Evolutionary conservation across 2,888 invertebrate species (phyloP), one percentile per base, ranked within the genome.

Genomic region (Vannuccia rotundouncinata): DNA sequence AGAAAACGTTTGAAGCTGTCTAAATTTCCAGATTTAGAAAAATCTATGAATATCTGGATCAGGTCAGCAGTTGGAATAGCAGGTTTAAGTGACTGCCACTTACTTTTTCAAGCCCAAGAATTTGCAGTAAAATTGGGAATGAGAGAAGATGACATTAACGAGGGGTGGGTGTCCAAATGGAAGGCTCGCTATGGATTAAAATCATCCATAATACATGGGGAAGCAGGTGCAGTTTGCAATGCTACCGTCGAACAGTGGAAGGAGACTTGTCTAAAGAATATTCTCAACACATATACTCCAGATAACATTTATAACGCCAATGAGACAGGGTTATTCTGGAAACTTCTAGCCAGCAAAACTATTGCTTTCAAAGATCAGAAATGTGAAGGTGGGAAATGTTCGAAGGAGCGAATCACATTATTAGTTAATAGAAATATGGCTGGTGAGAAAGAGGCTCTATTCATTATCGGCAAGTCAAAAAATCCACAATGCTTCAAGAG

Each of bases 341-440:
- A 75, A 75, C 25, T 75, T n/a, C 76, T 75, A 5, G 76, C 76
- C 30, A 75, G 22, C 76, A 75, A 75, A n/a, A 75, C 76, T 28
- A 75, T 75, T n/a, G 29, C 76, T 5, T 75, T 75, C 45, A 75
- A 75, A 75, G 76, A 29, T 22, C 76, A 75, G 2, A 75, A 75
- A 75, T 27, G 29, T 75, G 76, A 75, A 31, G 76, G 76, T 5
- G 29, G 22, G 31, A 75, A 10, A 2, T 2, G 5, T 2, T 75
- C 29, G 2, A 75, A 75, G 29, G 76, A 75, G 5, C 5, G 45
- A 27, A 29, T 75, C 2, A 75, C 76, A 2, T 31, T 75, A 17
- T 29, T 75, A n/a, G 31, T 75, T 22, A 75, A 29, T 75, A 22
- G 31, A 10, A 75, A 75, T 31, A 75, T 75, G 76, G 76, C 76